A percentile compares a stretch with the other conserved stretches of the same genome.
phyloP scores from a whole-genome alignment of 2,797 vertebrate species.

The Leuciscus waleckii region DNA sequence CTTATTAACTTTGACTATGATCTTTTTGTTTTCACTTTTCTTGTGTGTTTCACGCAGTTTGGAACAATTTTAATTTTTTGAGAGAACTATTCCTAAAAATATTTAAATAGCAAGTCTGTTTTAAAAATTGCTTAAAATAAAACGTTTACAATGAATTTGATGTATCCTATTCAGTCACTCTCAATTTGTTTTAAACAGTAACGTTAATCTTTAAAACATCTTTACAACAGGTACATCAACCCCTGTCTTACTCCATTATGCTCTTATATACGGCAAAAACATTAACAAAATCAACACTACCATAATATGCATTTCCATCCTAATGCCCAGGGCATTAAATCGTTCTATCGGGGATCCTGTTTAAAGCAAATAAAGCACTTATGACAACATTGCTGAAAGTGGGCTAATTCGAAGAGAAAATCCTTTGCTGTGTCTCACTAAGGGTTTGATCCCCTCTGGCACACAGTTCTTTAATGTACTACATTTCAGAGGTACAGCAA shows the following conservation, averaged over 20 bases:
- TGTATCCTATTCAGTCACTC: background rate
- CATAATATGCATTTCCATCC: constrained; percentile 31
- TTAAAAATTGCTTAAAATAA: background rate
- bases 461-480: constrained; percentile 37
- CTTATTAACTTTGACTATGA: no score
- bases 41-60: background rate
- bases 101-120: background rate
- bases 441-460: constrained; percentile 31
- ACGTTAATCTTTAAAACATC: background rate
- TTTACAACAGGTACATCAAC: background rate
- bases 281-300: constrained; percentile 5
- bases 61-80: background rate
- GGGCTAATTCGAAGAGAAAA: constrained; percentile 42
- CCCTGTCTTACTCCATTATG: constrained; percentile 9
- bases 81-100: background rate
- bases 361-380: constrained; percentile 42
- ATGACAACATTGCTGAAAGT: constrained; percentile 41
- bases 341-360: constrained; percentile 19
- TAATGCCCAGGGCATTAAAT: constrained; percentile 35
- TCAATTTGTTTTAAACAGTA: background rate
- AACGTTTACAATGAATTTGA: background rate
- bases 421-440: constrained; percentile 28
- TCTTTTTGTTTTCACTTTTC: background rate
- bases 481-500: constrained; percentile 28
- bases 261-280: background rate